phyloP scores from a whole-genome alignment of 2,888 invertebrate species.

The Platycnemis pennipes region DNA sequence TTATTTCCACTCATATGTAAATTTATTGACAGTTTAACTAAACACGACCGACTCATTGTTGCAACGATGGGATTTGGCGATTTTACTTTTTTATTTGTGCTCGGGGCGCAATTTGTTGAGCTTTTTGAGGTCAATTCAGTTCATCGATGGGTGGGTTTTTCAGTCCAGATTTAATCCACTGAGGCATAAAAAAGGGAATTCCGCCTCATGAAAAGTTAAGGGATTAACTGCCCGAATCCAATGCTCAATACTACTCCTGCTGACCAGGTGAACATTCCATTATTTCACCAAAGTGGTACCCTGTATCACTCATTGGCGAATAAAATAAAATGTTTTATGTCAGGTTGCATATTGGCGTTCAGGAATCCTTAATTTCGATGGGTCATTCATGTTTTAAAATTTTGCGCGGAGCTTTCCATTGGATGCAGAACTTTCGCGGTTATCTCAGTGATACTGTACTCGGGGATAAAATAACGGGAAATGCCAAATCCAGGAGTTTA shows the following conservation, averaged over 20 bases:
- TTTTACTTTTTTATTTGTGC: background rate
- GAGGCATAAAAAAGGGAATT: background rate
- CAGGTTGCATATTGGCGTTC: too few species aligned
- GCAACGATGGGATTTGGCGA: background rate
- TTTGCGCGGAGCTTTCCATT: too few species aligned
- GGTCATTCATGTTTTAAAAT: too few species aligned
- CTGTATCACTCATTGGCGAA: background rate
- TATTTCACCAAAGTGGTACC: background rate
- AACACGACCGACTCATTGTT: background rate
- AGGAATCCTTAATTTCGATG: too few species aligned
- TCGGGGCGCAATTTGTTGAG: background rate
- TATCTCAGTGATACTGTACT: too few species aligned
- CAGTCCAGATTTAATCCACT: background rate
- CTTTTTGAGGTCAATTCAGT: background rate
- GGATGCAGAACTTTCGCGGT: too few species aligned
- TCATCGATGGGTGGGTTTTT: background rate
- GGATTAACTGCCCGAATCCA: background rate
- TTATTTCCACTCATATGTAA: background rate
- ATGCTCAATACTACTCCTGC: background rate
- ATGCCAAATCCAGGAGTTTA: too few species aligned
- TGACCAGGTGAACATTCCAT: background rate
- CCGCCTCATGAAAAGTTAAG: background rate
- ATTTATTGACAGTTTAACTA: background rate
- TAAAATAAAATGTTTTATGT: background rate
- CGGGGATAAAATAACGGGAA: too few species aligned